Evolutionary conservation across 2,113 vertebrate species (phyloP).

Genomic region (Alaudala cheleensis): DNA sequence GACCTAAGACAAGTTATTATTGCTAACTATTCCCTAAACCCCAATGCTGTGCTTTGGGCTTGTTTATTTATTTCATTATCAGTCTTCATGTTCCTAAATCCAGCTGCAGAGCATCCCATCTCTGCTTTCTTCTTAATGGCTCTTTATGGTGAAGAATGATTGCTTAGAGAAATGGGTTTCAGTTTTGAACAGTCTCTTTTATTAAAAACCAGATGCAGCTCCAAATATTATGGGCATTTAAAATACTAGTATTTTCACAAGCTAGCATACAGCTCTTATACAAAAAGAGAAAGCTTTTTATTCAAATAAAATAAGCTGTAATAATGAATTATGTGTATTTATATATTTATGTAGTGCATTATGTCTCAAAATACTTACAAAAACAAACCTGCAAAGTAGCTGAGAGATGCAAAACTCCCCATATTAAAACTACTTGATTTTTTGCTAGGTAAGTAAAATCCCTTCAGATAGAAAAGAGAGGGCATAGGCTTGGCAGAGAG

Average conservation of each 20-base stretch:
- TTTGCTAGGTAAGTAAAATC: neutral
- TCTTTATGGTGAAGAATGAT: neutral
- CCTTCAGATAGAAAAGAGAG: neutral
- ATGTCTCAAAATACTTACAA: neutral
- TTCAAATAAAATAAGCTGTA: neutral
- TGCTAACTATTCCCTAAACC: constrained; percentile 77
- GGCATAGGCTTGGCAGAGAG: neutral
- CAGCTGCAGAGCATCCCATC: neutral
- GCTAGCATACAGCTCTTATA: neutral
- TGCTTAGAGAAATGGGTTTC: neutral
- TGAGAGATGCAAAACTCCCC: neutral
- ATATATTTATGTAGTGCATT: neutral
- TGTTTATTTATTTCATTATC: constrained; percentile 68
- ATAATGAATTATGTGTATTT: neutral
- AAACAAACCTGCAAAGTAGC: neutral
- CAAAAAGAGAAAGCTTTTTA: neutral
- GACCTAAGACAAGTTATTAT: constrained; percentile 77
- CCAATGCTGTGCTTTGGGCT: constrained; percentile 65
- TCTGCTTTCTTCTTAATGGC: neutral
- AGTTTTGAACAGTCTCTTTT: neutral
- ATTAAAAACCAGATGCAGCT: neutral
- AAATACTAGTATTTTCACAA: neutral
- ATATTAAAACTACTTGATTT: neutral
- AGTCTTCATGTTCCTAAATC: constrained; percentile 53
- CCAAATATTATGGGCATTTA: neutral